phyloP scores from a whole-genome alignment of 1,140 invertebrate genomes.

The Orchestia grillus region DNA sequence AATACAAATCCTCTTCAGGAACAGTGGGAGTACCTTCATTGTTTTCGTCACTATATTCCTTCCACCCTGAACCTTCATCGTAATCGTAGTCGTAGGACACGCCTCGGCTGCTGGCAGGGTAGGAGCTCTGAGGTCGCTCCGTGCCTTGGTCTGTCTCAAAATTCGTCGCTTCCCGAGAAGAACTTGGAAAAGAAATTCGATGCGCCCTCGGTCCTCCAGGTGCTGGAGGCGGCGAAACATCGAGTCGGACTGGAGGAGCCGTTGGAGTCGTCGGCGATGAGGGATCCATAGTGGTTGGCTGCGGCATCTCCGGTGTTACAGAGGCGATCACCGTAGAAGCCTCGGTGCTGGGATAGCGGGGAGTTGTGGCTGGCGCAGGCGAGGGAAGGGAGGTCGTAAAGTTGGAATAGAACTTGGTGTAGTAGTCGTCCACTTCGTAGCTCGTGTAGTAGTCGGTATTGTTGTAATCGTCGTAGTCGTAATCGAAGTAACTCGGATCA shows the following conservation, averaged over 20 bases:
- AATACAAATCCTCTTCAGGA: slow-evolving; percentile 27
- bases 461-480: slow-evolving; percentile 59
- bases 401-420: slow-evolving; percentile 17
- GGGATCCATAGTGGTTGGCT: background rate
- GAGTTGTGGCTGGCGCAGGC: background rate
- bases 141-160: background rate
- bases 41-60: background rate
- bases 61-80: background rate
- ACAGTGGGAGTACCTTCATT: background rate
- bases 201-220: background rate
- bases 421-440: slow-evolving; percentile 52
- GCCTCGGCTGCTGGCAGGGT: background rate
- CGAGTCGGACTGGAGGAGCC: background rate
- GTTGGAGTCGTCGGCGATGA: background rate
- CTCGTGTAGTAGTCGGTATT: slow-evolving; percentile 14
- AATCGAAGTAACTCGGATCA: background rate
- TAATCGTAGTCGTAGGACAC: background rate
- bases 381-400: slow-evolving; percentile 22
- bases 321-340: background rate
- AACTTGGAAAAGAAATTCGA: background rate
- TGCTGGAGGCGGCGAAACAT: background rate
- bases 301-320: background rate
- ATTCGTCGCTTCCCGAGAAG: background rate
- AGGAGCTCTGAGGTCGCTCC: background rate
- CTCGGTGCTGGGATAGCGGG: background rate